Evolutionary conservation across 2,888 invertebrate genomes (phyloP).

Genomic region (Aspidapion aeneum): DNA sequence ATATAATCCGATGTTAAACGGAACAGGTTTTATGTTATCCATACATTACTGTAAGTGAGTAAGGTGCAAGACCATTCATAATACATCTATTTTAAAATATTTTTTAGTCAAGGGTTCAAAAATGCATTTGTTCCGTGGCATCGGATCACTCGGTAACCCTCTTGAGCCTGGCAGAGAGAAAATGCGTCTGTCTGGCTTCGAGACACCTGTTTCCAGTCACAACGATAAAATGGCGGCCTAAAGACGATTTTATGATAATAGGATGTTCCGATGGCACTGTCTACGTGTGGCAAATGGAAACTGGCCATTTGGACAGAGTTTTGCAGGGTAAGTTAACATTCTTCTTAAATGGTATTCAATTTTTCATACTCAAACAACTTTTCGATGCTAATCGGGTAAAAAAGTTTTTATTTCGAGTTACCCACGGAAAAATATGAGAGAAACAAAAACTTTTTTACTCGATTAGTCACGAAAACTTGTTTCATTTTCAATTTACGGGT

Average conservation of each 20-base stretch:
- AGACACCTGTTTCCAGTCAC: conserved; percentile 95
- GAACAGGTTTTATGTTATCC: no score
- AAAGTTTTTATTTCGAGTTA: no score
- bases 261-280: conserved; percentile 95
- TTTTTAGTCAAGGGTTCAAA: conserved; percentile 81
- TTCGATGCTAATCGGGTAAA: no score
- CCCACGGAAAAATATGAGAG: no score
- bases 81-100: no score
- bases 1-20: no score
- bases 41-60: no score
- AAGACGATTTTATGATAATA: conserved; percentile 97
- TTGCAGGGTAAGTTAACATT: conserved; percentile 64
- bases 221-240: conserved; percentile 92
- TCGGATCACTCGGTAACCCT: conserved; percentile 97
- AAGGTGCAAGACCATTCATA: no score
- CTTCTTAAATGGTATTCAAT: background rate
- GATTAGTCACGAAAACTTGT: no score
- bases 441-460: no score
- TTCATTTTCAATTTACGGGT: no score
- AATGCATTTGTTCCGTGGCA: conserved; percentile 94
- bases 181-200: conserved; percentile 88
- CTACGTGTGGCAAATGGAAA: conserved; percentile 99
- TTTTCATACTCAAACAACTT: no score
- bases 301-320: conserved; percentile 94
- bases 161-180: conserved; percentile 86